Conservation (phyloP, 2,113 vertebrate species). For the Typhlomys cinereus region DNA sequence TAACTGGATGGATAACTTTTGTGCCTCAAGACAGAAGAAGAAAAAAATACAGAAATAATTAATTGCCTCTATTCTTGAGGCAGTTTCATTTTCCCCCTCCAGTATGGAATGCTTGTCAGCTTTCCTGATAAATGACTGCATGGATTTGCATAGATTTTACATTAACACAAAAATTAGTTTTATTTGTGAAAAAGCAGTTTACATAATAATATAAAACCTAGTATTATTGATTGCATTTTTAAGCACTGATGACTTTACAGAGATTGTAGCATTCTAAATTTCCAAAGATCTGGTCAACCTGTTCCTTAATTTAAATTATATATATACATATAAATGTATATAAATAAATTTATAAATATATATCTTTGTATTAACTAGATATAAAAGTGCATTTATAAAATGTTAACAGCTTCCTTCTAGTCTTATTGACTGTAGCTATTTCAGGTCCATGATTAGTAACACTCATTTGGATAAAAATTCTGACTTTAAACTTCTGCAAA, state of each 20-base stretch:
- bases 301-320: constrained; percentile 61
- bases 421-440: neutral
- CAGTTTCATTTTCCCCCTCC: constrained; percentile 92
- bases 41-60: constrained; percentile 95
- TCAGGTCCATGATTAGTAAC: neutral
- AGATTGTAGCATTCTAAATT: constrained; percentile 40
- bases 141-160: constrained; percentile 99
- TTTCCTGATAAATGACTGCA: constrained; percentile 96
- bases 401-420: neutral
- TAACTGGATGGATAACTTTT: constrained; percentile 92
- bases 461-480: neutral
- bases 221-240: constrained; percentile 83
- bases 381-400: neutral
- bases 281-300: constrained; percentile 44
- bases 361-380: neutral
- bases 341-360: too few relatives aligned
- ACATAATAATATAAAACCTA: constrained; percentile 90
- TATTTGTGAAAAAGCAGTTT: constrained; percentile 92
- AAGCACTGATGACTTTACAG: constrained; percentile 73
- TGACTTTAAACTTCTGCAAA: constrained; percentile 45
- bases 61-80: constrained; percentile 93
- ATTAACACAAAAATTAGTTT: constrained; percentile 93
- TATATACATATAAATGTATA: constrained; percentile 41
- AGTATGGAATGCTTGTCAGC: constrained; percentile 98
- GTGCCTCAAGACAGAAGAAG: constrained; percentile 90